Evolutionary conservation across 2,113 vertebrate species (phyloP), one percentile per base, ranked within the genome.

Genomic region (Proterorhinus semilunaris): DNA sequence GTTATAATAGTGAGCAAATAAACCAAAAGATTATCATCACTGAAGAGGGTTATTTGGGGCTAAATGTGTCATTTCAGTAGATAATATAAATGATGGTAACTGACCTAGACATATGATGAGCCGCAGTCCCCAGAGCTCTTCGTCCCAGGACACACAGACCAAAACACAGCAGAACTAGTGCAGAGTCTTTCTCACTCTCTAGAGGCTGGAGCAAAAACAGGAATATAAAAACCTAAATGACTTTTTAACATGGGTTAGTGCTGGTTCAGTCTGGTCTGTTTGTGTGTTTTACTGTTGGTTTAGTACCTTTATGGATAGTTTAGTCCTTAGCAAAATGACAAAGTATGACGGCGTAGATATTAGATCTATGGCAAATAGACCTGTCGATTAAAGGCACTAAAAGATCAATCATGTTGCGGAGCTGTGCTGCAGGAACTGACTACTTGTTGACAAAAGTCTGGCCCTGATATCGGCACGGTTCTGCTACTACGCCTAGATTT

Each of bases 71-170:
- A 21, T 55, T 27, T 17, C 8, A 55, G 8, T 55, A 44, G 15
- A 61, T 4, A 15, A 69, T 16, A 36, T 36, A 36, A 36, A 36
- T 36, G 3, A 36, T 36, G 27, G 27, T 36, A 15, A 65, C 27
- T 72, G 88, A 99, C 98, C 98, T 99, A 82, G 98, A 98, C 97
- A 99, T 99, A 75, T 99, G 96, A 87, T 99, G 98, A 10, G 98
- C 96, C 21, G 98, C 97, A 12, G 96, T 99, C 54, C 98, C 98
- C 78, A 99, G 72, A 4, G 98, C 98, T 92, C 98, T 94, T 72
- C 98, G 92, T 11, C 98, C 97, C 90, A 99, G 92, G 83, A 99
- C 96, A 86, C 96, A 98, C 11, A 99, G 90, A 59, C 97, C 98
- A 1, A 96, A 98, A 91, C 97, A 99, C 74, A 99, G 86, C 9